These are phyloP conservation scores for Girardinichthys multiradiatus DNA, from an alignment of 2,113 vertebrate species.

Conservation along the genomic window DNA sequence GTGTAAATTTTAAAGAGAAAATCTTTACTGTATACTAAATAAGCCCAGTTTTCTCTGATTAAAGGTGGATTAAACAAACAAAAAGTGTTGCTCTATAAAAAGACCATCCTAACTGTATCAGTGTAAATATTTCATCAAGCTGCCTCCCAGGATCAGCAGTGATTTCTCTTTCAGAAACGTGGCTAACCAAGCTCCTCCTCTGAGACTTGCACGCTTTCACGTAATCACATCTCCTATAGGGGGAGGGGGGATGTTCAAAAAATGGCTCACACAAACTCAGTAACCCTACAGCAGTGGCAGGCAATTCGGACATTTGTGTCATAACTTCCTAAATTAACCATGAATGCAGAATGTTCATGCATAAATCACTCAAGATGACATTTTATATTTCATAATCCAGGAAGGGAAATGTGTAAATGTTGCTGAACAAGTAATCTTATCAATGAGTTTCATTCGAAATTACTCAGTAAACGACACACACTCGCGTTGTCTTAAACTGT, in stretches of 20 bases:
- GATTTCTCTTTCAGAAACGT: constrained; percentile 28
- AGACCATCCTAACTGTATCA: constrained; percentile 27
- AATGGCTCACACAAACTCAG: constrained; percentile 54
- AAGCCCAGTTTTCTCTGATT: constrained; percentile 8
- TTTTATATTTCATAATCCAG: constrained; percentile 26
- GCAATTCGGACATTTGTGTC: constrained; percentile 43
- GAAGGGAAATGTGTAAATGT: constrained; percentile 32
- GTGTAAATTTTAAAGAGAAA: background rate
- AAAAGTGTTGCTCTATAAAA: background rate
- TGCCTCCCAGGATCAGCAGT: constrained; percentile 24
- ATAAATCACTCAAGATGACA: constrained; percentile 3
- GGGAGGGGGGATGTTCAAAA: constrained; percentile 11
- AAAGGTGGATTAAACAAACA: constrained; percentile 12
- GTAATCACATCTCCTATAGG: constrained; percentile 27
- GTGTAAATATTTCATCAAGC: constrained; percentile 65
- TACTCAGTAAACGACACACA: background rate
- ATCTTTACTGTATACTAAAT: background rate
- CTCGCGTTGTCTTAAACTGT: background rate
- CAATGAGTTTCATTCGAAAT: background rate
- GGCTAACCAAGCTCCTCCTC: constrained; percentile 37
- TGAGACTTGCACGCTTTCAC: constrained; percentile 18
- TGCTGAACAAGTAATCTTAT: background rate
- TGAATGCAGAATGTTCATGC: constrained; percentile 45
- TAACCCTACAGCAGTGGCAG: constrained; percentile 53
- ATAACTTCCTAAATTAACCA: constrained; percentile 66